Conservation (phyloP, 2,113 vertebrate species). For the Lepus americanus region DNA sequence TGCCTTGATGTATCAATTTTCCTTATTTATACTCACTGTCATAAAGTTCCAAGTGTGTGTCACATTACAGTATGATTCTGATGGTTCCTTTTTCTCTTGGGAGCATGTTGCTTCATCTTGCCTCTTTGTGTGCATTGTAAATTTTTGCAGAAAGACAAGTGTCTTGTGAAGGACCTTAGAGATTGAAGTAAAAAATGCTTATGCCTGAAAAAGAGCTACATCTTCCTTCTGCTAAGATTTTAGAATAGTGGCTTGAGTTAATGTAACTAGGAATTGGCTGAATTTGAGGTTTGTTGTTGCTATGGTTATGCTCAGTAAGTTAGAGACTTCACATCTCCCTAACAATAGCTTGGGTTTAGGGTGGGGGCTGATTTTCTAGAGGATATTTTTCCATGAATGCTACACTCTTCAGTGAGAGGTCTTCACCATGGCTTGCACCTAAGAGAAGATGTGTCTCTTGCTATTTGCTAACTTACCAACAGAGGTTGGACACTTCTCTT, state of each 20-base stretch:
- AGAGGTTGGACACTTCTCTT: neutral
- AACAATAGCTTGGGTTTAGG: neutral
- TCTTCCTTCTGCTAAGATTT: slow-evolving; percentile 24
- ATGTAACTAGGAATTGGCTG: slow-evolving; percentile 20
- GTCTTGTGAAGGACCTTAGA: neutral
- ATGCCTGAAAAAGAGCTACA: neutral
- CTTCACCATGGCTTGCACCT: neutral
- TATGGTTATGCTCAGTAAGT: neutral
- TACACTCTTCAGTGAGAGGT: neutral
- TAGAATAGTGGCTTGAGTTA: neutral
- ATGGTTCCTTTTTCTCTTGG: neutral
- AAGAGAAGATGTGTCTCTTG: neutral
- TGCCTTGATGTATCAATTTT: neutral
- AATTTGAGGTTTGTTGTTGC: neutral
- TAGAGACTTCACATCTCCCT: neutral
- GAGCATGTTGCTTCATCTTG: neutral
- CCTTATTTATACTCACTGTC: neutral
- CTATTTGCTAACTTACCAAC: neutral
- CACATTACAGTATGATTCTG: neutral
- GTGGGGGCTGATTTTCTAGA: neutral
- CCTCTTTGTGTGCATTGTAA: neutral
- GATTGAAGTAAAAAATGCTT: slow-evolving; percentile 15
- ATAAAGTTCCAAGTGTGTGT: neutral
- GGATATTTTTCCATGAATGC: neutral
- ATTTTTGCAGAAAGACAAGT: neutral